Evolutionary conservation across 1,140 invertebrate genomes (phyloP), one percentile per base, ranked within the genome.

Genomic region (Cydia pomonella): DNA sequence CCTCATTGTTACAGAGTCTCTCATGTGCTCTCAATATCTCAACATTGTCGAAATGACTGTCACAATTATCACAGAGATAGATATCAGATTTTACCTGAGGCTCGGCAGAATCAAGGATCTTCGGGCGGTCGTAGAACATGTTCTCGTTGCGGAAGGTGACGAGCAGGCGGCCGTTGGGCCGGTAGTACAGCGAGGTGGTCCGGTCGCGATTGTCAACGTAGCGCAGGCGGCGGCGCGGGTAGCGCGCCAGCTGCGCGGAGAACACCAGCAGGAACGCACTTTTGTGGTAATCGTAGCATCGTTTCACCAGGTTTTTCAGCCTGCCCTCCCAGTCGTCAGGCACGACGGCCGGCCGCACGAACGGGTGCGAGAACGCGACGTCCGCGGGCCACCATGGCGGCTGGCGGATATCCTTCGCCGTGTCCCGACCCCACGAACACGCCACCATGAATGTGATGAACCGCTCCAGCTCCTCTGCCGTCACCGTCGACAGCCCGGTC

Each of bases 91-190:
- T 88, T 7, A 84, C 25, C 41, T 76, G 81, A 16, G 75, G 73
- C 33, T 87, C 85, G 23, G 77, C 76, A 47, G 77, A 59, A 12
- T 83, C 82, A 16, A 74, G 72, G 72, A 71, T 94, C 93, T 94
- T 76, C 79, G 80, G 73, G 93, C 92, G 80, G 73, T 93, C 92
- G 80, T 93, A 93, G 50, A 95, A 94, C 92, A 96, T 94, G 82
- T 96, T 96, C 83, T 96, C 95, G 91, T 96, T 96, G 41, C 96
- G 94, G 90, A 96, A 96, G 72, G 96, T 96, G 1, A 96, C 95
- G 66, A 96, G 82, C 23, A 96, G 90, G 77, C 95, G 95, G 75
- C 95, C 94, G 71, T 93, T 95, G 62, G 93, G 93, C 80, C 94
- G 94, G 77, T 95, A 94, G 79, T 95, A 96, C 25, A 96, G 90